Evolutionary conservation across 2,797 vertebrate genomes (phyloP).

Genomic region (Microtus agrestis): DNA sequence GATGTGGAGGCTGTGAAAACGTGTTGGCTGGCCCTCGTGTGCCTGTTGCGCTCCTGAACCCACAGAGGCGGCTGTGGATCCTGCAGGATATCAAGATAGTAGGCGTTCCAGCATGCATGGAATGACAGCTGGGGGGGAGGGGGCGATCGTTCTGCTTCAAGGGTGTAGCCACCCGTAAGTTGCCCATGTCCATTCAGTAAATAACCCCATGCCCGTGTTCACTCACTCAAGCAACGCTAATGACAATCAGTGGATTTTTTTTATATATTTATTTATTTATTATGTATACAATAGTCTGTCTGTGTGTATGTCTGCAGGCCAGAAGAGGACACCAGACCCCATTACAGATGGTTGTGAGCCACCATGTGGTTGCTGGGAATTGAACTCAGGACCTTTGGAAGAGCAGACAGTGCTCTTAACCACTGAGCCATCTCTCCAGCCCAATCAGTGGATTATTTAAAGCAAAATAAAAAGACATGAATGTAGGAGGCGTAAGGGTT

Average conservation of each 20-base stretch:
- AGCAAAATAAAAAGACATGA: not conserved
- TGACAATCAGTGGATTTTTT: not conserved
- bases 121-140: too few relatives aligned
- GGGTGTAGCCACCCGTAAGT: not conserved
- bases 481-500: not conserved
- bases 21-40: too few relatives aligned
- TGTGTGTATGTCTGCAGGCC: too few relatives aligned
- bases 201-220: not conserved
- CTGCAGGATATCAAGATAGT: not conserved
- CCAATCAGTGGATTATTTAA: not conserved
- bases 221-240: too few relatives aligned
- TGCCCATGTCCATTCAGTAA: not conserved
- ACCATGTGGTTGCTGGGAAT: too few relatives aligned
- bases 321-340: too few relatives aligned
- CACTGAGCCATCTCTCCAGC: too few relatives aligned
- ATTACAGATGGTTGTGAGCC: too few relatives aligned
- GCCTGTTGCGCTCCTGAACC: not conserved
- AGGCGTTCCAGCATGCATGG: not conserved
- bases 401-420: too few relatives aligned
- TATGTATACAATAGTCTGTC: too few relatives aligned
- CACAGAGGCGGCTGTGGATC: not conserved
- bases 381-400: too few relatives aligned
- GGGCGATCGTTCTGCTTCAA: not conserved
- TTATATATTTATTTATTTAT: too few relatives aligned
- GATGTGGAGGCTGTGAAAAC: not conserved